phyloP scores from a whole-genome alignment of 2,113 vertebrate species.

The Xyliphius kryptos region DNA sequence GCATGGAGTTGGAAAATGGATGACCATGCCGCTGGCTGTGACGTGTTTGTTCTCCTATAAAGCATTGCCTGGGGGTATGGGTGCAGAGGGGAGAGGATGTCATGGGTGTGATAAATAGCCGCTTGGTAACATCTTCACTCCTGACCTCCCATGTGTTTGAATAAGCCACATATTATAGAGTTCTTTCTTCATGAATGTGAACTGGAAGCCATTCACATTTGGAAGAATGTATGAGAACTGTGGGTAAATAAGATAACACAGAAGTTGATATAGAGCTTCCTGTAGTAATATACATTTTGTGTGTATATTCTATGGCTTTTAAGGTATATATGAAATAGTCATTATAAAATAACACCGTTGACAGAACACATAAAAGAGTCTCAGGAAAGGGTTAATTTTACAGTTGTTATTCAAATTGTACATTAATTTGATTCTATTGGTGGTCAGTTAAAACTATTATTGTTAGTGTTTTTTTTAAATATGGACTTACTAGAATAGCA shows the following conservation, averaged over 20 bases:
- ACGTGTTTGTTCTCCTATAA: slow-evolving; percentile 74
- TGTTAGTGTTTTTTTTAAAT: no score
- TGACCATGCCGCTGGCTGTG: slow-evolving; percentile 57
- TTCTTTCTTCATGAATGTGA: slow-evolving; percentile 18
- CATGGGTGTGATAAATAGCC: slow-evolving; percentile 67
- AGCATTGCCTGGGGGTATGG: slow-evolving; percentile 65
- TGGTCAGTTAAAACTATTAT: no score
- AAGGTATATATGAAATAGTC: no score
- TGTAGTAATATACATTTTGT: no score
- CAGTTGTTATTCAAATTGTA: no score
- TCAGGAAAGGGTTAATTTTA: no score
- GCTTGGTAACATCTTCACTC: slow-evolving; percentile 70
- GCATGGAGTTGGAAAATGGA: slow-evolving; percentile 59
- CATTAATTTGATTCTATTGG: no score
- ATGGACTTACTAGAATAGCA: no score
- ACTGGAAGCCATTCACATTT: slow-evolving; percentile 21
- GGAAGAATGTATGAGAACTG: slow-evolving; percentile 20
- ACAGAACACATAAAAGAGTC: no score
- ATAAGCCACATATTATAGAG: slow-evolving; percentile 46
- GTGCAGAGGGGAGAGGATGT: slow-evolving; percentile 63
- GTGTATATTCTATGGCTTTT: no score
- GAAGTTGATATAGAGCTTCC: no score
- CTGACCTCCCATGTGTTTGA: slow-evolving; percentile 56
- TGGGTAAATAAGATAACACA: slow-evolving; percentile 40
- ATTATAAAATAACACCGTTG: no score